Conservation (phyloP, 2,797 vertebrate species). For the Nyctalus aviator region DNA sequence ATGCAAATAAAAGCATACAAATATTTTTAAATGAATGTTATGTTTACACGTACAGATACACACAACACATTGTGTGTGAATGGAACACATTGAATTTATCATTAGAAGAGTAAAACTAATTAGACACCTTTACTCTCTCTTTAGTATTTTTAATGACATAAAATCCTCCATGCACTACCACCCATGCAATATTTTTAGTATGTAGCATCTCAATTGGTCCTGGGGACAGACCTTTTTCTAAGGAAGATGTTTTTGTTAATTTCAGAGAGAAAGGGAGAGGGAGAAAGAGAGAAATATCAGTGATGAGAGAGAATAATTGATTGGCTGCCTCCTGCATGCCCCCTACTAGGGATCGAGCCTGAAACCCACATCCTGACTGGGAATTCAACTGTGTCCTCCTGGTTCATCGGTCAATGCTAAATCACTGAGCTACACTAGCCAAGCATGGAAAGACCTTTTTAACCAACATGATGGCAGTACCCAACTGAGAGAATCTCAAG, state of each 20-base stretch:
- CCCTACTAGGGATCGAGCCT: too few relatives aligned
- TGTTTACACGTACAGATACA: neutral
- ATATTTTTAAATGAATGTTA: neutral
- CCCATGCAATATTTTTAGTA: neutral
- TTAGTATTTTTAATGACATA: neutral
- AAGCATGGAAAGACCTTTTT: neutral
- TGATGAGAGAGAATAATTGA: too few relatives aligned
- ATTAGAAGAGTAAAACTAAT: neutral
- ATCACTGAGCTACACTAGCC: too few relatives aligned
- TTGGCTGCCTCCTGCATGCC: too few relatives aligned
- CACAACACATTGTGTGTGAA: neutral
- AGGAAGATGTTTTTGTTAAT: too few relatives aligned
- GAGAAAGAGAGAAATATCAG: too few relatives aligned
- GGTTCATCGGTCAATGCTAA: too few relatives aligned
- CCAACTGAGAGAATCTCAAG: neutral
- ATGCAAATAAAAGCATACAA: neutral
- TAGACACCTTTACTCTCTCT: neutral
- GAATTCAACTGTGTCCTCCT: too few relatives aligned
- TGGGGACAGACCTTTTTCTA: neutral
- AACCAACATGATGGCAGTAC: neutral
- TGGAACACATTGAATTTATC: neutral
- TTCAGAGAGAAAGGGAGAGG: too few relatives aligned
- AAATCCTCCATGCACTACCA: neutral
- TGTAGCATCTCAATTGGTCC: neutral
- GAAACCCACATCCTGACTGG: too few relatives aligned